Conservation (phyloP, 1,140 invertebrate genomes). For the Drosophila rhopaloa region DNA sequence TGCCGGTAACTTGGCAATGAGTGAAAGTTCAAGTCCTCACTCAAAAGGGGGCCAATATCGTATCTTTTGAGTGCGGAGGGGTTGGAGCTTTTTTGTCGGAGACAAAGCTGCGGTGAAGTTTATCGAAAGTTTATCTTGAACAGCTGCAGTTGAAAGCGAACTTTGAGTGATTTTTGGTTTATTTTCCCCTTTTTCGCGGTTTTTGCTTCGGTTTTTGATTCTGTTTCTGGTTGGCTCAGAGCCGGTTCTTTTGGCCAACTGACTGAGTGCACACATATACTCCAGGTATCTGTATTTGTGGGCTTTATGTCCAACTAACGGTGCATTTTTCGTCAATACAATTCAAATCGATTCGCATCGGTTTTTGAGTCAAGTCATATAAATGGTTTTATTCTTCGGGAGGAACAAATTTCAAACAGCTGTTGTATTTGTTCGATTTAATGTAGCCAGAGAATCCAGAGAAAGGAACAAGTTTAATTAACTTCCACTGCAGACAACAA, state of each 20-base stretch:
- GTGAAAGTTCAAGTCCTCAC: conserved; percentile 34
- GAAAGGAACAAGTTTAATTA: conserved; percentile 4
- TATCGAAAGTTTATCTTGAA: conserved; percentile 39
- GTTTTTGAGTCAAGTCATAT: conserved; percentile 48
- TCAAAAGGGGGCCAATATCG: conserved; percentile 34
- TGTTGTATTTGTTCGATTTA: conserved; percentile 28
- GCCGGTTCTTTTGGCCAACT: conserved; percentile 49
- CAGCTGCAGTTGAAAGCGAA: conserved; percentile 38
- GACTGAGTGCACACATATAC: conserved; percentile 19
- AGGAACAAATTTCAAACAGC: conserved; percentile 20
- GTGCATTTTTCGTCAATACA: conserved; percentile 50
- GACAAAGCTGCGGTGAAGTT: conserved; percentile 56
- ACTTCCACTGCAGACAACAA: not conserved
- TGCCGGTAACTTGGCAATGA: conserved; percentile 70
- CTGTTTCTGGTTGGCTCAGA: conserved; percentile 19
- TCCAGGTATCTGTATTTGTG: conserved; percentile 1
- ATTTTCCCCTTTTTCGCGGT: conserved; percentile 14
- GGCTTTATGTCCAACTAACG: conserved; percentile 44
- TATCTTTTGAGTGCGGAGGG: conserved; percentile 32
- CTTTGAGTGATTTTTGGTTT: conserved; percentile 39
- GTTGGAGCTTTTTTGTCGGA: conserved; percentile 48
- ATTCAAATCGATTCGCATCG: conserved; percentile 10
- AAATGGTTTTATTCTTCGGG: not conserved
- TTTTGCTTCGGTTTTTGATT: conserved; percentile 17
- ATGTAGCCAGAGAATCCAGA: not conserved